These are phyloP conservation scores for Tetramorium bicarinatum DNA, from an alignment of 2,888 invertebrate genomes.

Conservation along the genomic window DNA sequence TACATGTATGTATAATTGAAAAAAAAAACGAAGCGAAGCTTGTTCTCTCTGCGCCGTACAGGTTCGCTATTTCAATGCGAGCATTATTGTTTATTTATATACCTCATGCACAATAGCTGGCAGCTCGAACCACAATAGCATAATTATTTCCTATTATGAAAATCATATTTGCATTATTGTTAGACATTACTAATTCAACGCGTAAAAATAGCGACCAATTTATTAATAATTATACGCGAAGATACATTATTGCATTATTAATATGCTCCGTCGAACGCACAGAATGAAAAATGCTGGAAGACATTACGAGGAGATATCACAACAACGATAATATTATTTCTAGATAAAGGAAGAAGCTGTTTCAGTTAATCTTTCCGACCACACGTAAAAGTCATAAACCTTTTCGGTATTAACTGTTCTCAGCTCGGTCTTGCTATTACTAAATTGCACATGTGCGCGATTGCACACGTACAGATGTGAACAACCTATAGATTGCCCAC, in stretches of 20 bases:
- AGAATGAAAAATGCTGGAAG: background rate
- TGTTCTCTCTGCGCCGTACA: background rate
- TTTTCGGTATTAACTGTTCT: background rate
- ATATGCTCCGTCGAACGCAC: background rate
- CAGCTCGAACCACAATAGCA: background rate
- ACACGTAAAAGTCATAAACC: conserved; percentile 2
- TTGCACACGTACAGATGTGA: conserved; percentile 12
- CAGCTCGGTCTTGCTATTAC: background rate
- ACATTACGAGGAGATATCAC: background rate
- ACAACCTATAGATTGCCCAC: conserved; percentile 50
- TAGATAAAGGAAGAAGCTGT: background rate
- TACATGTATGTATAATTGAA: background rate
- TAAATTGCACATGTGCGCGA: conserved; percentile 24
- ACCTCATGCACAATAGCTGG: conserved; percentile 27
- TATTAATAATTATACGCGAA: conserved; percentile 2
- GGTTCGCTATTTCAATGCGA: conserved; percentile 12
- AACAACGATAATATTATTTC: background rate
- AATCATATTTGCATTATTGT: conserved; percentile 29
- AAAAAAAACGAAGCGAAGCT: conserved; percentile 15
- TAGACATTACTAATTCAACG: conserved; percentile 23
- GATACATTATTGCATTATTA: background rate
- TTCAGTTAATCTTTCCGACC: background rate
- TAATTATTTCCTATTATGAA: conserved; percentile 33
- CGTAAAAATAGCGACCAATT: background rate
- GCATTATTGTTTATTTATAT: conserved; percentile 34